Evolutionary conservation across 2,797 vertebrate species (phyloP).

Genomic region (Urosaurus nigricauda): DNA sequence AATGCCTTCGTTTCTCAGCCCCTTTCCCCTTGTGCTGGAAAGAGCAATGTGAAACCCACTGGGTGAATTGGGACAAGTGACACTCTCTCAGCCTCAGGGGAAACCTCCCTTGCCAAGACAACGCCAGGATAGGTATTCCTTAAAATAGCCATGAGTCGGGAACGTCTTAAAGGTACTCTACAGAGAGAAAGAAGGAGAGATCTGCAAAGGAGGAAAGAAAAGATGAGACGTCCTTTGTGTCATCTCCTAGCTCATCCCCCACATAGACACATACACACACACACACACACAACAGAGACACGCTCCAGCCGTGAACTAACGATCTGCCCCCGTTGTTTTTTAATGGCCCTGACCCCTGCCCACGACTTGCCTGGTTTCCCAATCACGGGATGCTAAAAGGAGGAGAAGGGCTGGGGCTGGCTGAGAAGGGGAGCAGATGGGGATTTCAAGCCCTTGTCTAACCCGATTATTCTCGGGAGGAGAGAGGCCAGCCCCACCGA

Average conservation of each 20-base stretch:
- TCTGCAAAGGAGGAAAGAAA: slow-evolving; percentile 48
- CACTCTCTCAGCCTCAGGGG: too few species aligned
- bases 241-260: slow-evolving; percentile 71
- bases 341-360: slow-evolving; percentile 76
- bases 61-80: too few species aligned
- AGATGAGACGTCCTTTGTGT: slow-evolving; percentile 71
- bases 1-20: background rate
- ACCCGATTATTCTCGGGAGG: slow-evolving; percentile 86
- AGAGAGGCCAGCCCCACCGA: slow-evolving; percentile 79
- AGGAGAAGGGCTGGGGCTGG: slow-evolving; percentile 75
- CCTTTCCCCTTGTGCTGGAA: slow-evolving; percentile 8
- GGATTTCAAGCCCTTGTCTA: slow-evolving; percentile 79
- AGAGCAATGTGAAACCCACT: slow-evolving; percentile 11
- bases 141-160: too few species aligned
- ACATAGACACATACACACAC: too few species aligned
- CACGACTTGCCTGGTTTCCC: slow-evolving; percentile 69
- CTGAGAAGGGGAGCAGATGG: slow-evolving; percentile 80
- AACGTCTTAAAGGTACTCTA: too few species aligned
- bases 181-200: slow-evolving; percentile 21
- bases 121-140: too few species aligned
- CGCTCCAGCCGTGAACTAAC: slow-evolving; percentile 69
- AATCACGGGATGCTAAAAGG: slow-evolving; percentile 70
- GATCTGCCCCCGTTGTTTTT: slow-evolving; percentile 76
- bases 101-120: too few species aligned
- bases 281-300: background rate